Evolutionary conservation across 1,140 invertebrate genomes (phyloP), one percentile per base, ranked within the genome.

Genomic region (Eueides isabella): DNA sequence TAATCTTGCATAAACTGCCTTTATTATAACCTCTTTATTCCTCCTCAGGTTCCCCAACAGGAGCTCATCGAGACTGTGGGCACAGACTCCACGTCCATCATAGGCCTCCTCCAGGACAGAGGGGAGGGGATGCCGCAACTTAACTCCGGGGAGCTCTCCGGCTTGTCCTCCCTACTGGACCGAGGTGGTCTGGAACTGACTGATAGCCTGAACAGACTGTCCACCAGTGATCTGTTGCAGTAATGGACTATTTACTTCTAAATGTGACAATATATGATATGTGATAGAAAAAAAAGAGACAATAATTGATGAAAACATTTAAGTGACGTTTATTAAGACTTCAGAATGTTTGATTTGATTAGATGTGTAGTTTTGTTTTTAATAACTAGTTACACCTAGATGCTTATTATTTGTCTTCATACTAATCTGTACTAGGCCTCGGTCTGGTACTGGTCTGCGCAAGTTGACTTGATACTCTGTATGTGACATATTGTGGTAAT

Each of bases 171-270:
- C 41, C 80, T 81, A 64, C 82, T 77, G 63, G 78, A 78, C 61
- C 80, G 79, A 31, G 74, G 79, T 35, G 74, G 62, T 12, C 79
- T 77, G 19, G 84, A 87, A 75, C 81, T 86, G 38, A 82, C 77
- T 67, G 81, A 90, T 77, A 83, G 80, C 55, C 82, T 86, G 69
- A 82, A 78, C 63, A 38, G 79, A 2, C 83, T 87, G 1, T 84
- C 82, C 73, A 86, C 85, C 44, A 77, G 74, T 35, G 85, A 87
- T 73, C 72, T 84, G n/a, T 31, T 68, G 23, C 65, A 66, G n/a
- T 71, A 67, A n/a, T 38, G 35, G 35, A 38, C 35, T 38, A 14
- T 38, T 38, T 38, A 38, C 35, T 11, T 38, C 3, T 0, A 38
- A 12, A 38, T 14, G 14, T 38, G 35, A 38, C 35, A 38, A 12